Conservation (phyloP, 1,140 invertebrate species). For the Drosophila rufa region DNA sequence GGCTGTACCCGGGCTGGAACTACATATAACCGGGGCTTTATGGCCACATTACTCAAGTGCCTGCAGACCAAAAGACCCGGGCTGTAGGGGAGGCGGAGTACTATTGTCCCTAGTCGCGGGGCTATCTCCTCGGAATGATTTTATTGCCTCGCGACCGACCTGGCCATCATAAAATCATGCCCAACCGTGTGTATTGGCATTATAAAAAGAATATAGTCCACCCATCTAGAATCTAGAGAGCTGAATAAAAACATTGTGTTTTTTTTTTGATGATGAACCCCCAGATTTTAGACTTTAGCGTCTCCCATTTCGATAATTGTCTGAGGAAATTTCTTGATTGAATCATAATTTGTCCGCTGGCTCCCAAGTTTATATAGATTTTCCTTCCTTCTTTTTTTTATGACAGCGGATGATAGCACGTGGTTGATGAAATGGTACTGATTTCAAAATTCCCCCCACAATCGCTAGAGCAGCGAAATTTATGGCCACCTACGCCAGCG, state of each 20-base stretch:
- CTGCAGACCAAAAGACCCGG: slow-evolving; percentile 44
- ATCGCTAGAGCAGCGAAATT: slow-evolving; percentile 46
- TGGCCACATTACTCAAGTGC: slow-evolving; percentile 81
- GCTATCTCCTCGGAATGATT: slow-evolving; percentile 52
- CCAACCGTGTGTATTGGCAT: slow-evolving; percentile 71
- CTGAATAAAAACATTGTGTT: slow-evolving; percentile 30
- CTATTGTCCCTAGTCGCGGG: slow-evolving; percentile 23
- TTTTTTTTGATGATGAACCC: slow-evolving; percentile 48
- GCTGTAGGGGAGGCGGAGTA: slow-evolving; percentile 1
- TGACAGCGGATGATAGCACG: slow-evolving; percentile 67
- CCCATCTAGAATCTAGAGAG: slow-evolving; percentile 26
- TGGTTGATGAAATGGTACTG: slow-evolving; percentile 73
- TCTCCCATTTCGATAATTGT: slow-evolving; percentile 73
- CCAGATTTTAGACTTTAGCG: slow-evolving; percentile 42
- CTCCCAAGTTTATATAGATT: neutral
- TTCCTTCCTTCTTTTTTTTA: slow-evolving; percentile 39
- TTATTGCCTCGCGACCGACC: slow-evolving; percentile 66
- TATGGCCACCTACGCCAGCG: slow-evolving; percentile 62
- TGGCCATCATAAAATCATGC: slow-evolving; percentile 75
- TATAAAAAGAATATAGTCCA: slow-evolving; percentile 71
- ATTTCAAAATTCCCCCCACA: slow-evolving; percentile 75
- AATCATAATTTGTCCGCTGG: slow-evolving; percentile 67
- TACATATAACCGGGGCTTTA: slow-evolving; percentile 61
- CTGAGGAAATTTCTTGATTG: slow-evolving; percentile 73
- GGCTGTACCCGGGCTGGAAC: slow-evolving; percentile 25